A percentile compares a stretch with the other conserved stretches of the same genome.
Evolutionary conservation across 2,113 vertebrate genomes (phyloP).

Genomic region (Hoplias malabaricus): DNA sequence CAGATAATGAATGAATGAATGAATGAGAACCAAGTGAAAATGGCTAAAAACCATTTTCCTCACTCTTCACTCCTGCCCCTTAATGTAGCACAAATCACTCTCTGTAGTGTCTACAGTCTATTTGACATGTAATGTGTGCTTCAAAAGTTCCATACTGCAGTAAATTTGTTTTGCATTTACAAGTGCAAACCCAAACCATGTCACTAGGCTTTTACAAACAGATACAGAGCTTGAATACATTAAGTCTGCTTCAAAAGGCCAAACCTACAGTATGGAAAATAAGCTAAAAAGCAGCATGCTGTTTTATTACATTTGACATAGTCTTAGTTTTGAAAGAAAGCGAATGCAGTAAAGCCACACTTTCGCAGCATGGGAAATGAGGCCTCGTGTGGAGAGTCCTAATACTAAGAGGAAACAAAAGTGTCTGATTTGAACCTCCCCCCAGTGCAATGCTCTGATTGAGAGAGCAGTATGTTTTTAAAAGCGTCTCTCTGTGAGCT

Average conservation of each 20-base stretch:
- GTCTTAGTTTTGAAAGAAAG: background rate
- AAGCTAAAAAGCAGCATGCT: background rate
- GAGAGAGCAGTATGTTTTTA: constrained; percentile 25
- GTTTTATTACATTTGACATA: constrained; percentile 1
- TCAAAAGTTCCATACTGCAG: too few relatives aligned
- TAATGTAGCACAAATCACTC: too few relatives aligned
- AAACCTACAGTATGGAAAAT: background rate
- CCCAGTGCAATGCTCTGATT: constrained; percentile 18
- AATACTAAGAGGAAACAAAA: constrained; percentile 18
- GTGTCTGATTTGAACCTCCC: constrained; percentile 19
- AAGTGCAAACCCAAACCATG: background rate
- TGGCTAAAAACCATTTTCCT: too few relatives aligned
- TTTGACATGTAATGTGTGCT: too few relatives aligned
- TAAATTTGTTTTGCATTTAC: too few relatives aligned
- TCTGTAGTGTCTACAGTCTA: background rate
- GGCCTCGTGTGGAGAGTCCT: constrained; percentile 2
- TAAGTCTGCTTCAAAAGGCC: background rate
- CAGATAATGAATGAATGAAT: too few relatives aligned
- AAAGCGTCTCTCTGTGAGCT: background rate
- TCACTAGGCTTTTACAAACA: background rate
- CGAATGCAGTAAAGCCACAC: background rate
- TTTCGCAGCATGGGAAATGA: background rate
- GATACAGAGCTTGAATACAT: background rate
- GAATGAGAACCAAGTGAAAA: too few relatives aligned
- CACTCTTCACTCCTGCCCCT: too few relatives aligned